Conservation (phyloP, 2,797 vertebrate species). For the Sorex maritimensis region DNA sequence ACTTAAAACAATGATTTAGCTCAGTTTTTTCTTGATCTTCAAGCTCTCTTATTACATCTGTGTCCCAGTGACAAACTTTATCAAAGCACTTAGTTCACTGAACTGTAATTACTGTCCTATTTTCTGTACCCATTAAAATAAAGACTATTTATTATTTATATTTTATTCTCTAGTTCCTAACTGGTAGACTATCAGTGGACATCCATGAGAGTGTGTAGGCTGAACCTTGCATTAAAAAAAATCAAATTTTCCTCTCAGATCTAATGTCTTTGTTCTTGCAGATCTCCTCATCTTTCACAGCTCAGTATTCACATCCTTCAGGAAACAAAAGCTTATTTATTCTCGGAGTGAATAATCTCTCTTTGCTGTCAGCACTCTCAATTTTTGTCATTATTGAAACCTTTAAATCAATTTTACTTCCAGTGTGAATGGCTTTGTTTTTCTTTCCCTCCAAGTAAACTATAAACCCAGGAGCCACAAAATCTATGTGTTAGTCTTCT, state of each 20-base stretch:
- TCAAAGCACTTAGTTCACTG: slow-evolving; percentile 47
- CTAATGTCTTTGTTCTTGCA: not conserved
- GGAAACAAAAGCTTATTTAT: not conserved
- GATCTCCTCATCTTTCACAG: not conserved
- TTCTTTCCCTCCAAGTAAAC: slow-evolving; percentile 13
- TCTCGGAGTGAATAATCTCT: not conserved
- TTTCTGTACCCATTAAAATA: not conserved
- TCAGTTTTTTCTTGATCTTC: not conserved
- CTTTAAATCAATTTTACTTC: slow-evolving; percentile 60
- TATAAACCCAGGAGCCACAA: slow-evolving; percentile 14
- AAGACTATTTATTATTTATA: slow-evolving; percentile 44
- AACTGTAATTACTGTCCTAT: slow-evolving; percentile 29
- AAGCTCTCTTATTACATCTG: not conserved
- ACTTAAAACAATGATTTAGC: not conserved
- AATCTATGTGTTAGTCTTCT: not conserved
- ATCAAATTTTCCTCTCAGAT: not conserved
- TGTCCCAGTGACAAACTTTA: not conserved
- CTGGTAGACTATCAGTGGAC: not conserved
- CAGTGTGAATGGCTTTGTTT: slow-evolving; percentile 40
- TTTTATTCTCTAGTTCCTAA: not conserved
- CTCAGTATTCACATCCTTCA: not conserved
- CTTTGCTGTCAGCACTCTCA: not conserved
- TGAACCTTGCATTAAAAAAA: not conserved
- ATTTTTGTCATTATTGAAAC: slow-evolving; percentile 47
- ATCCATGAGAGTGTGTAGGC: not conserved